Percentiles rank a stretch among this genome's conserved stretches.
These are phyloP conservation scores for Asbolus verrucosus DNA, from an alignment of 1,140 invertebrate genomes.

Conservation along the genomic window DNA sequence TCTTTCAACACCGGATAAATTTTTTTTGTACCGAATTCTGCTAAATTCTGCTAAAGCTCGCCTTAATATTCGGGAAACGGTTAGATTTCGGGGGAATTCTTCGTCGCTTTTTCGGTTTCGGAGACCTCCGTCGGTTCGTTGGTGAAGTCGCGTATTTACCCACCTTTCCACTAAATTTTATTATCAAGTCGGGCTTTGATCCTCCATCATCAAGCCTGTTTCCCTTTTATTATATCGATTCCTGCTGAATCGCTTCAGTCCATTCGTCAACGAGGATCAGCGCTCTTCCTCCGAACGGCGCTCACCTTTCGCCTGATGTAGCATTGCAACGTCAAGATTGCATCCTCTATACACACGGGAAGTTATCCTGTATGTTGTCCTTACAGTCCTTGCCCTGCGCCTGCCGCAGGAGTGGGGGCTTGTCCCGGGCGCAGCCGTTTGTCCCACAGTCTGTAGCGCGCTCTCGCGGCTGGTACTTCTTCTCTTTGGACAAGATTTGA, in stretches of 20 bases:
- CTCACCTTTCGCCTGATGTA: neutral
- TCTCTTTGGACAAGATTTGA: slow-evolving; percentile 30
- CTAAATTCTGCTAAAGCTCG: no score
- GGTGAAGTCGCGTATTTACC: slow-evolving; percentile 9
- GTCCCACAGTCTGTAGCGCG: slow-evolving; percentile 53
- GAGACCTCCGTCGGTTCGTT: no score
- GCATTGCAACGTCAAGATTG: slow-evolving; percentile 31
- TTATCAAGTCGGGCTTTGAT: slow-evolving; percentile 20
- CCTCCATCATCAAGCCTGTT: slow-evolving; percentile 15
- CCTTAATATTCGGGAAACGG: no score
- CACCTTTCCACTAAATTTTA: slow-evolving; percentile 24
- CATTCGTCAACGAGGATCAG: neutral
- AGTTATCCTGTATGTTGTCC: slow-evolving; percentile 44
- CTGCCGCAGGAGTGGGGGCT: slow-evolving; percentile 55
- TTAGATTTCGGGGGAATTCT: no score
- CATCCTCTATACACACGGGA: slow-evolving; percentile 28
- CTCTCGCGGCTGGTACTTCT: slow-evolving; percentile 48
- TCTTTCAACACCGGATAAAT: no score
- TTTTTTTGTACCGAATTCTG: no score
- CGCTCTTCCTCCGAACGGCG: neutral
- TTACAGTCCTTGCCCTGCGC: slow-evolving; percentile 50
- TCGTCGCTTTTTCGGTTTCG: no score
- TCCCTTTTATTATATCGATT: slow-evolving; percentile 14
- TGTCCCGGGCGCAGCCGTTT: slow-evolving; percentile 59
- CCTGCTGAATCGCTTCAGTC: neutral